Percentiles rank a stretch among this genome's conserved stretches.
These are phyloP conservation scores for Epiblema foenella DNA, from an alignment of 2,888 invertebrate genomes.

Conservation along the genomic window DNA sequence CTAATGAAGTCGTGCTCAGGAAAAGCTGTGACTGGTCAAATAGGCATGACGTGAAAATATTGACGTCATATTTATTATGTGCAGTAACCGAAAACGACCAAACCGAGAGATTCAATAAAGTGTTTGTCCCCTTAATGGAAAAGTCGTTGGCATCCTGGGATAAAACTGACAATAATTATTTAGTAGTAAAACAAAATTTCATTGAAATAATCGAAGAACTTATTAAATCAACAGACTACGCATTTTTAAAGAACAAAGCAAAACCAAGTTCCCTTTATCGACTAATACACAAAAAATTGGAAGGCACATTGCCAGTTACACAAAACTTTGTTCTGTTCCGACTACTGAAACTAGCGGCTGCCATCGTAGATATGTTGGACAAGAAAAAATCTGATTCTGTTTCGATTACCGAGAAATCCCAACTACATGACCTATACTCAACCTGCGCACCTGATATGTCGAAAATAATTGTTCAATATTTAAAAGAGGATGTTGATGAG, in stretches of 20 bases:
- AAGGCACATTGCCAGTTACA: conserved; percentile 15
- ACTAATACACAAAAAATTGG: conserved; percentile 24
- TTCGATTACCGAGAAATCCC: conserved; percentile 1
- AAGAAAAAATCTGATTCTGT: conserved; percentile 7
- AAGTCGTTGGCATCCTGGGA: conserved; percentile 52
- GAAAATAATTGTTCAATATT: conserved; percentile 14
- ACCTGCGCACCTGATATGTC: conserved; percentile 14
- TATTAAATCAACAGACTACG: not conserved
- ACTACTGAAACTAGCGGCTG: conserved; percentile 27
- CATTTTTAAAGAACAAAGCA: conserved; percentile 27
- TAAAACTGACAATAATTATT: conserved; percentile 35
- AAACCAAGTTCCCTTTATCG: conserved; percentile 13
- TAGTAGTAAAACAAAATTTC: conserved; percentile 26
- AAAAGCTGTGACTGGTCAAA: conserved; percentile 24
- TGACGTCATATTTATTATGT: conserved; percentile 54
- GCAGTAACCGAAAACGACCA: conserved; percentile 54
- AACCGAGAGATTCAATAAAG: conserved; percentile 49
- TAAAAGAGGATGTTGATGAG: conserved; percentile 21
- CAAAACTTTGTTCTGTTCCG: conserved; percentile 25
- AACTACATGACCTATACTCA: conserved; percentile 7
- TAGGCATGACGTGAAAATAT: conserved; percentile 37
- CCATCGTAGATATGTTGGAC: conserved; percentile 13
- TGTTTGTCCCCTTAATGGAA: conserved; percentile 55
- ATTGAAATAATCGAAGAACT: not conserved
- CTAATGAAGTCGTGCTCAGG: conserved; percentile 22